Base-by-base conservation (phyloP, 1,140 invertebrate species). In the Saccostrea cuccullata region DNA sequence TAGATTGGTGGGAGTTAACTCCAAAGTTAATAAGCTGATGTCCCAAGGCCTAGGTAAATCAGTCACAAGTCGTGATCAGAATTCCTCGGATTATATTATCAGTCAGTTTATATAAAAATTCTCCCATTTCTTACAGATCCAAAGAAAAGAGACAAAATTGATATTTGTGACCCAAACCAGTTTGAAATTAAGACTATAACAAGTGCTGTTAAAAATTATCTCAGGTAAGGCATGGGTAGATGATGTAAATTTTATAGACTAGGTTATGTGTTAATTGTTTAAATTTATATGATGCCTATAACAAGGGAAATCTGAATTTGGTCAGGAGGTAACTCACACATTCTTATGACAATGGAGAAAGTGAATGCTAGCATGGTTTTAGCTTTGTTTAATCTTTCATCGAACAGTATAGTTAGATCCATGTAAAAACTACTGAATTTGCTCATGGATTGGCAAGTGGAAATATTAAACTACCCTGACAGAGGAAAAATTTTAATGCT, bases 141-240 rank as follows among this genome's bases (percentile, higher is more conserved):
- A 60, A 94, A 93, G 91, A 95, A 94, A 91, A 86, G 90, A 58
- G 95, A 96, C 64, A 95, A 97, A 85, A 92, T 96, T 26, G 95
- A 96, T 91, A 95, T 97, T 83, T 97, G 98, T 95, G 96, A 97
- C 86, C 96, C 97, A 86, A 96, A 96, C 90, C 98, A 99, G 95
- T 98, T 98, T 97, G 98, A 99, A 96, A 98, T 97, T 91, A 98
- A 99, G 96, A 99, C 98, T 64, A 98, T 99, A 89, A 99, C 98
- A 30, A 98, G 98, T 95, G 98, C 98, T 90, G 96, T 99, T 47
- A 99, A 99, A 96, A 98, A 97, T 90, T 99, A 98, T 96, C 96
- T 99, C 92, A 94, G 95, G 95, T 96, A 90, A 90, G 82, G 20
- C 40, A 84, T n/a, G 8, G 26, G 15, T 82, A 82, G 23, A 26